phyloP scores from a whole-genome alignment of 2,113 vertebrate species.

The Platichthys stellatus region DNA sequence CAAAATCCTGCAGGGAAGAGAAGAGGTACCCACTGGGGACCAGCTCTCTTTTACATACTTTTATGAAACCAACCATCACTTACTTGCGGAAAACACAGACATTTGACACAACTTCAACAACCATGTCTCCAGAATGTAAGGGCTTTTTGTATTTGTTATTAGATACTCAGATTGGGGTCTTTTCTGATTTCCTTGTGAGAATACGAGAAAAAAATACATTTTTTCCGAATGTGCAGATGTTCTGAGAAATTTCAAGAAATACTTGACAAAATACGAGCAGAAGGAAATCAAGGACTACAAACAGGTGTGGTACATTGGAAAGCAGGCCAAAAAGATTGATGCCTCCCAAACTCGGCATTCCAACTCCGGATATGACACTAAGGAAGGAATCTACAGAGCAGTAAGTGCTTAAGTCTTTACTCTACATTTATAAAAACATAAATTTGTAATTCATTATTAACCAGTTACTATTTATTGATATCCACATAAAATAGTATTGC shows the following conservation, averaged over 20 bases:
- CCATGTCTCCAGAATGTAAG: conserved; percentile 9
- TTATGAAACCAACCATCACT: too few relatives aligned
- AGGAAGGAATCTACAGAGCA: conserved; percentile 24
- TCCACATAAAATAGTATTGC: too few relatives aligned
- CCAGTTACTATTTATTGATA: too few relatives aligned
- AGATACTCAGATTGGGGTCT: neutral
- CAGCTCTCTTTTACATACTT: too few relatives aligned
- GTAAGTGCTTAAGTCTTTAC: conserved; percentile 4
- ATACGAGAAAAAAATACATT: neutral
- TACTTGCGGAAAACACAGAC: neutral
- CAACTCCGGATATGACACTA: conserved; percentile 13
- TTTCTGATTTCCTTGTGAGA: neutral
- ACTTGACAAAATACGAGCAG: conserved; percentile 20
- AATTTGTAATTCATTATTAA: too few relatives aligned
- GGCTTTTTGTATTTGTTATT: neutral
- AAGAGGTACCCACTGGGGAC: too few relatives aligned
- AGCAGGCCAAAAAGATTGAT: conserved; percentile 5
- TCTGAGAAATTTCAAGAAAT: conserved; percentile 4
- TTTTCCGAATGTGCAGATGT: neutral
- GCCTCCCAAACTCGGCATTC: neutral
- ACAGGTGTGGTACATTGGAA: conserved; percentile 26
- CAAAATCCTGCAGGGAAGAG: too few relatives aligned
- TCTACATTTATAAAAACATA: too few relatives aligned
- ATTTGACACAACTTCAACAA: neutral
- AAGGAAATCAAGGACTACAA: conserved; percentile 21